A percentile compares a stretch with the other conserved stretches of the same genome.
These are phyloP conservation scores for Thunnus maccoyii DNA, from an alignment of 2,113 vertebrate species.

Conservation along the genomic window DNA sequence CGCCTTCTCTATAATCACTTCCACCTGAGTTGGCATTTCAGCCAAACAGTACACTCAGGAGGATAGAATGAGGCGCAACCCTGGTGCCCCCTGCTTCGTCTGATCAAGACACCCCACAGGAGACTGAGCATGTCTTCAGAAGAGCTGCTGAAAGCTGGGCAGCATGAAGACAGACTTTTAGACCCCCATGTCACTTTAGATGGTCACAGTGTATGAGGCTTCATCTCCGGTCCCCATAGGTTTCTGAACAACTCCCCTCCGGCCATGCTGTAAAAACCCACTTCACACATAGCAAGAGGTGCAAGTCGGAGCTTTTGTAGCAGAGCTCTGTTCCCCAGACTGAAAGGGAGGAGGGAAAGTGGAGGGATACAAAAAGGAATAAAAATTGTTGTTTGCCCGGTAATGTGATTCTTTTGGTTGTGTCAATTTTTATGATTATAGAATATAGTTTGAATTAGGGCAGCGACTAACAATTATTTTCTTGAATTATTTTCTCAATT, in stretches of 20 bases:
- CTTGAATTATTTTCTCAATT: no score
- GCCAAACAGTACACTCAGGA: constrained; percentile 46
- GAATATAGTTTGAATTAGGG: neutral
- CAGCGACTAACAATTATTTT: no score
- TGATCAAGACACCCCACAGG: constrained; percentile 54
- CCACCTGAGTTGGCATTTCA: constrained; percentile 46
- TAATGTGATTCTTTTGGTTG: neutral
- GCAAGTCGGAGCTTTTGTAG: constrained; percentile 47
- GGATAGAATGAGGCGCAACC: constrained; percentile 2
- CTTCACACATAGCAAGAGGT: constrained; percentile 73
- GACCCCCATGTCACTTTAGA: constrained; percentile 61
- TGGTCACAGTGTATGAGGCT: constrained; percentile 56
- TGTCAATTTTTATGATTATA: neutral
- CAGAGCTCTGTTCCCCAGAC: constrained; percentile 3
- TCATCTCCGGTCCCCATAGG: constrained; percentile 52
- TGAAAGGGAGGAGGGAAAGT: neutral
- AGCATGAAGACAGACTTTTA: constrained; percentile 60
- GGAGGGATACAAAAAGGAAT: neutral
- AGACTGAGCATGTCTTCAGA: constrained; percentile 50
- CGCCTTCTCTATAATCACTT: constrained; percentile 33
- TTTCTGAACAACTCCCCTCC: constrained; percentile 67
- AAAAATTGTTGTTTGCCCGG: neutral
- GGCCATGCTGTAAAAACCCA: constrained; percentile 70
- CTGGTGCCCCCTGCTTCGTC: constrained; percentile 7
- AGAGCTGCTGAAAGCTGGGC: constrained; percentile 65